These are phyloP conservation scores for Melospiza georgiana DNA, from an alignment of 2,113 vertebrate species.

Conservation along the genomic window DNA sequence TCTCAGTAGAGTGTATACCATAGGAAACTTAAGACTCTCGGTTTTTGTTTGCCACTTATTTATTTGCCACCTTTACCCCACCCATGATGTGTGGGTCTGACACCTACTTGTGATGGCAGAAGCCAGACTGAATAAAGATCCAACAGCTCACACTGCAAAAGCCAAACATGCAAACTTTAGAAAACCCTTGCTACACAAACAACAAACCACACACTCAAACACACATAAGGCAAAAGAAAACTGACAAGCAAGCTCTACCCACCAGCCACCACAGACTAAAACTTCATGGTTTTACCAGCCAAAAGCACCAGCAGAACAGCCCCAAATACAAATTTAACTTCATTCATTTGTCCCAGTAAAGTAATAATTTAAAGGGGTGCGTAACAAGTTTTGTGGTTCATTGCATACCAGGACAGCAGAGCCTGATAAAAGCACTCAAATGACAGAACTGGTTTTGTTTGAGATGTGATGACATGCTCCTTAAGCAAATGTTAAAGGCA, in stretches of 20 bases:
- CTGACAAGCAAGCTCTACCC: not conserved
- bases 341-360: not conserved
- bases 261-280: not conserved
- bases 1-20: accelerated
- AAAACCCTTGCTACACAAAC: not conserved
- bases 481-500: constrained; percentile 56
- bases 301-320: not conserved
- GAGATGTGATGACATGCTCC: constrained; percentile 53
- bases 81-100: not conserved
- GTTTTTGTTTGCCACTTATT: not conserved
- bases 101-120: not conserved
- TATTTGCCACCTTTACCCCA: not conserved
- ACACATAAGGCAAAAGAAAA: not conserved
- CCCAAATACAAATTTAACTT: not conserved
- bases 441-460: constrained; percentile 44
- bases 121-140: not conserved
- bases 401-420: not conserved
- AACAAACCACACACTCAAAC: not conserved
- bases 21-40: not conserved
- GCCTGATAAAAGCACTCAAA: constrained; percentile 36
- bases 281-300: not conserved
- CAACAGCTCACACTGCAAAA: not conserved
- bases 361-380: not conserved
- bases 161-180: not conserved
- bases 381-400: constrained; percentile 5